These are phyloP conservation scores for Barbus barbus DNA, from an alignment of 2,113 vertebrate species.

Conservation along the genomic window DNA sequence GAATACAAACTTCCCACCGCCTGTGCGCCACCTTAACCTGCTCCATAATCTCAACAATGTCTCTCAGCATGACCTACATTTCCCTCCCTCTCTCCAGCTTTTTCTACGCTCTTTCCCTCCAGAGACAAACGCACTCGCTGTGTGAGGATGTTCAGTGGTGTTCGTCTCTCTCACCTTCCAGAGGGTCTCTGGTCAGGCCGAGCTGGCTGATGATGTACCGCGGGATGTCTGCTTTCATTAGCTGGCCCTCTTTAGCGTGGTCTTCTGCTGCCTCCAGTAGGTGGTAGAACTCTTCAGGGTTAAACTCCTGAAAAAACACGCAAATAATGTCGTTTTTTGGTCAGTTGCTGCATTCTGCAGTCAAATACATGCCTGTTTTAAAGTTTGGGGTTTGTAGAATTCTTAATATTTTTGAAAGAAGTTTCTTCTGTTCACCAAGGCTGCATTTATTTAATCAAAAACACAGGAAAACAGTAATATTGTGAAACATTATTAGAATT, in stretches of 20 bases:
- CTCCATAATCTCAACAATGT: constrained; percentile 6
- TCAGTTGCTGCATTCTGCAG: not conserved
- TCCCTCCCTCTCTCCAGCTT: not conserved
- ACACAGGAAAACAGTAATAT: not conserved
- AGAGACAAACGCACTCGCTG: not conserved
- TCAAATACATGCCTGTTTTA: not conserved
- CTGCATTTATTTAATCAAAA: not conserved
- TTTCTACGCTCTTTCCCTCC: not conserved
- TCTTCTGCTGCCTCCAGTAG: constrained; percentile 97
- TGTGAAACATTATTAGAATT: not conserved
- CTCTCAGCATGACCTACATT: constrained; percentile 22
- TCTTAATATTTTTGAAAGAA: not conserved
- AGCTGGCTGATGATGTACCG: constrained; percentile 95
- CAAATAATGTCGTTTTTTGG: not conserved
- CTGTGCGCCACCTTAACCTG: constrained; percentile 8
- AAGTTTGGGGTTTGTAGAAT: not conserved
- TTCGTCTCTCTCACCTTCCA: constrained; percentile 83
- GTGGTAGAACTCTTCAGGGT: constrained; percentile 98
- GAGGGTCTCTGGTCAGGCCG: constrained; percentile 95
- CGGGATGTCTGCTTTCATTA: constrained; percentile 97
- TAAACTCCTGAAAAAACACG: constrained; percentile 84
- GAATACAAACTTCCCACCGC: constrained; percentile 2
- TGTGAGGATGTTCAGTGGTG: not conserved
- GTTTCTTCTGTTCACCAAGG: not conserved
- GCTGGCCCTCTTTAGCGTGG: constrained; percentile 96